phyloP scores from a whole-genome alignment of 2,888 invertebrate genomes.

The Glyphotaelius pellucidus region DNA sequence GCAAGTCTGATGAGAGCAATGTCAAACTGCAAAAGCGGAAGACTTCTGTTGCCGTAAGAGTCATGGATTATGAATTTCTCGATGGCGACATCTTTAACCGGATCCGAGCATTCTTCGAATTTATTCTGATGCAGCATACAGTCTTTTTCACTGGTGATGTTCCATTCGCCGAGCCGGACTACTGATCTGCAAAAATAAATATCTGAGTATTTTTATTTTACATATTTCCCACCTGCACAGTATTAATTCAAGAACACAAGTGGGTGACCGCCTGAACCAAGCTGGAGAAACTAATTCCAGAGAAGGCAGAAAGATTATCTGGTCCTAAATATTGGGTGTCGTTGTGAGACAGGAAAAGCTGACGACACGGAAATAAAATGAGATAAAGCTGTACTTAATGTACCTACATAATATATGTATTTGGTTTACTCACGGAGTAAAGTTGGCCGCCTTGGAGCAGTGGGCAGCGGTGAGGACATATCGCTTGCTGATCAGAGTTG shows the following conservation, averaged over 20 bases:
- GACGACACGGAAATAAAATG: no score
- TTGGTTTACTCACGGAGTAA: conserved; percentile 78
- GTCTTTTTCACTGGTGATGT: conserved; percentile 75
- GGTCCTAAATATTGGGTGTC: no score
- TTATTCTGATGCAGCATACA: conserved; percentile 23
- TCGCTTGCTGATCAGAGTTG: conserved; percentile 81
- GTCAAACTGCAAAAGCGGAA: conserved; percentile 81
- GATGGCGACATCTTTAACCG: conserved; percentile 79
- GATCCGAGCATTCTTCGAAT: conserved; percentile 75
- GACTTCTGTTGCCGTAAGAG: conserved; percentile 76
- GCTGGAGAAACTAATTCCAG: no score
- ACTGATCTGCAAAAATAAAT: conserved; percentile 71
- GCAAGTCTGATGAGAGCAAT: conserved; percentile 84
- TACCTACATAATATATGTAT: neutral
- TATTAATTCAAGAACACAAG: neutral
- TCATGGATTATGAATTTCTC: conserved; percentile 83
- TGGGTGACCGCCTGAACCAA: no score
- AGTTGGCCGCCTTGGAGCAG: conserved; percentile 81
- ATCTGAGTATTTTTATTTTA: neutral
- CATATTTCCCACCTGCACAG: neutral
- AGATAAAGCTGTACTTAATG: no score
- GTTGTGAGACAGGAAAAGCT: no score
- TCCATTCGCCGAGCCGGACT: conserved; percentile 84
- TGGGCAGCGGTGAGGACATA: conserved; percentile 88
- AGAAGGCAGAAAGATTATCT: no score